These are phyloP conservation scores for Rhinophrynus dorsalis DNA, from an alignment of 2,797 vertebrate genomes.

Conservation along the genomic window DNA sequence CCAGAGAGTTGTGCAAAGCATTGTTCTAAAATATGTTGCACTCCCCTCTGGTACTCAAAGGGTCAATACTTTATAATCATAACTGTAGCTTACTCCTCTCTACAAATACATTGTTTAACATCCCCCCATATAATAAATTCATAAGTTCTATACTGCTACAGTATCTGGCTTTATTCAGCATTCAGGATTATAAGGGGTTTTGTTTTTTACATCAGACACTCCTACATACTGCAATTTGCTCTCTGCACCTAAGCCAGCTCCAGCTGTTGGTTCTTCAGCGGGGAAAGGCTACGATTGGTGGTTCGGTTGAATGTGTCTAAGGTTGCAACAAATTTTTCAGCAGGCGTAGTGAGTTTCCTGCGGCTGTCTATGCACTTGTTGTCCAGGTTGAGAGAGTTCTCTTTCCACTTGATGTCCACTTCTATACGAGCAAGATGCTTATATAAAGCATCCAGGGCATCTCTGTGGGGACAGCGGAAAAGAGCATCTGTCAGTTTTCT, in stretches of 20 bases:
- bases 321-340: slow-evolving; percentile 61
- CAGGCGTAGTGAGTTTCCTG: slow-evolving; percentile 62
- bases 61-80: no score
- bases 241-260: slow-evolving; percentile 52
- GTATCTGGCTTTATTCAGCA: not conserved
- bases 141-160: no score
- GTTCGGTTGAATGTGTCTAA: slow-evolving; percentile 65
- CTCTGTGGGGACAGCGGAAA: slow-evolving; percentile 58
- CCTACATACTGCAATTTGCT: no score
- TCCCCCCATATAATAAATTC: no score
- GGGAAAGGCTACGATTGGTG: slow-evolving; percentile 54
- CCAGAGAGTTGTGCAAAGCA: no score
- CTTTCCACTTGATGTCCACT: slow-evolving; percentile 63
- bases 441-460: slow-evolving; percentile 59
- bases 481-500: no score
- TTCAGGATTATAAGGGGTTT: not conserved
- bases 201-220: no score
- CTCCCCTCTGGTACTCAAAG: no score
- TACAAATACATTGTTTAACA: no score
- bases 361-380: slow-evolving; percentile 69
- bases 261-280: slow-evolving; percentile 55
- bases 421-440: slow-evolving; percentile 67
- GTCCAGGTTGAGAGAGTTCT: slow-evolving; percentile 67
- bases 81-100: no score
- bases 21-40: no score